Base-by-base conservation (phyloP, 2,888 invertebrate genomes). In the Eumacrocentrus americanus region DNA sequence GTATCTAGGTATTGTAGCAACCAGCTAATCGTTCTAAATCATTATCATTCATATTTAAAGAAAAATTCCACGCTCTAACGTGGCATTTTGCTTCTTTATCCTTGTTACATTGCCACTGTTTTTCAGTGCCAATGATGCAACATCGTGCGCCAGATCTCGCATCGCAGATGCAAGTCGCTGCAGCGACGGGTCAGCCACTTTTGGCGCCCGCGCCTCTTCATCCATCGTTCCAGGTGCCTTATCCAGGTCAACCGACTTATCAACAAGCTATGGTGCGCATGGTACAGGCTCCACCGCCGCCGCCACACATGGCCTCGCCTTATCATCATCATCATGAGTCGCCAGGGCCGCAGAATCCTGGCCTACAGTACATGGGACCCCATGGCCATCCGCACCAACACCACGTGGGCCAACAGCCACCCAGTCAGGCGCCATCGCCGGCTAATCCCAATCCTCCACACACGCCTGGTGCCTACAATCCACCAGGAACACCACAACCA, bases 101-200 rank as follows among this genome's bases (percentile, higher is more conserved):
- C n/a, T n/a, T n/a, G n/a, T n/a, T n/a, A n/a, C n/a, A n/a, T n/a
- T n/a, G n/a, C n/a, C n/a, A n/a, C n/a, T n/a, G 18, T 16, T 35
- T 75, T 75, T 60, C 70, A 80, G 81, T 81, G 57, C 81, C 78
- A 61, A 79, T 82, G 78, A 79, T 81, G 76, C 80, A 78, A 60
- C 79, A 81, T 64, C 81, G 81, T 38, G 79, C 81, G 6, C 83
- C 85, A 52, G 87, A 87, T 69, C 82, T 87, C 75, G 83, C 88
- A 52, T 87, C 89, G 14, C 89, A 91, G 74, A 91, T 94, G 86
- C 93, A 92, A 76, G 91, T 92, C 64, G 90, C 90, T 20, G 90
- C 90, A 58, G 86, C 88, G 25, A 92, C 92, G 37, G 94, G 94
- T 0, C 94, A 92, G 80, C 94, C 94, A 3, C 83, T 95, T 60